Evolutionary conservation across 2,888 invertebrate species (phyloP).

Genomic region (Lomographa bimaculata): DNA sequence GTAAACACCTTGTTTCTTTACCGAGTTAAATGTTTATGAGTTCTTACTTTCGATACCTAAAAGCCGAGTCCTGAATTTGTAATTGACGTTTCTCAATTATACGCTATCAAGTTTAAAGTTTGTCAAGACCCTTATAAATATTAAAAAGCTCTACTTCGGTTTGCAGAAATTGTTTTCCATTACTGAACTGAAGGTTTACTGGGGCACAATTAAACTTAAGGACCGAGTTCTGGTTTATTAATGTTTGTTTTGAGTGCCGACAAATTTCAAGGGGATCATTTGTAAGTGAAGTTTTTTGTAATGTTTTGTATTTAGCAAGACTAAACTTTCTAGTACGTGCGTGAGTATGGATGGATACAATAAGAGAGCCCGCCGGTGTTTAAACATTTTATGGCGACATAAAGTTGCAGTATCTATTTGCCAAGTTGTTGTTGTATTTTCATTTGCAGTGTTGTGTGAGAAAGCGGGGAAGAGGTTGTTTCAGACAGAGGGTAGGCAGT

Average conservation of each 20-base stretch:
- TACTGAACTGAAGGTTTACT: constrained; percentile 4
- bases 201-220: constrained; percentile 11
- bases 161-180: constrained; percentile 11
- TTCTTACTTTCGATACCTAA: constrained; percentile 6
- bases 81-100: constrained; percentile 18
- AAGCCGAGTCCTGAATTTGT: constrained; percentile 13
- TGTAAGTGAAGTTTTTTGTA: constrained; percentile 1
- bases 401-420: constrained; percentile 31
- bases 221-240: constrained; percentile 8
- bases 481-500: constrained; percentile 30
- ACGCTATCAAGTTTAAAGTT: constrained; percentile 14
- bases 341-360: constrained; percentile 13
- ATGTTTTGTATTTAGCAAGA: constrained; percentile 13
- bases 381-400: constrained; percentile 30
- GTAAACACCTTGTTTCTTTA: constrained; percentile 2
- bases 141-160: constrained; percentile 12
- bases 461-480: constrained; percentile 17
- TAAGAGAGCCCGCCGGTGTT: constrained; percentile 20
- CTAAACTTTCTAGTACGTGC: constrained; percentile 13
- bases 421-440: constrained; percentile 27
- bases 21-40: constrained; percentile 10
- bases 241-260: constrained; percentile 1
- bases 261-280: not conserved
- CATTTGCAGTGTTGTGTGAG: constrained; percentile 25
- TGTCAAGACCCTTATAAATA: constrained; percentile 15